phyloP scores from a whole-genome alignment of 2,888 invertebrate genomes.

The Diarsia dahlii region DNA sequence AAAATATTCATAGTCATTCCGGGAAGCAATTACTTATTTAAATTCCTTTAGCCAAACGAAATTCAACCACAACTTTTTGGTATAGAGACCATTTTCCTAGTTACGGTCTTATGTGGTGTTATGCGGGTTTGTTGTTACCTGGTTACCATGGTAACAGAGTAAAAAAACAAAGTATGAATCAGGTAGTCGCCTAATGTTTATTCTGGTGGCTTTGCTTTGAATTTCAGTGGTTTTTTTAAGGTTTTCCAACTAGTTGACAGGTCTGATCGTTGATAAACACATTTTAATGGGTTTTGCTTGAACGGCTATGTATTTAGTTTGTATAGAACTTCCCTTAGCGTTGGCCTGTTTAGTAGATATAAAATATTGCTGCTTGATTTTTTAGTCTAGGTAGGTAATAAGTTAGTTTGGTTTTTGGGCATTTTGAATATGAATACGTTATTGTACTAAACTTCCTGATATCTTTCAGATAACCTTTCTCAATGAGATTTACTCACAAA shows the following conservation, averaged over 20 bases:
- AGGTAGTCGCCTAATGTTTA: conserved; percentile 62
- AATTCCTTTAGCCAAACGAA: conserved; percentile 20
- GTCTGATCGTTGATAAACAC: conserved; percentile 43
- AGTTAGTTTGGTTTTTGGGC: neutral
- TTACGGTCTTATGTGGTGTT: neutral
- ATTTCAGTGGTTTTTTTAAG: conserved; percentile 54
- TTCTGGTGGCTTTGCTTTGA: conserved; percentile 51
- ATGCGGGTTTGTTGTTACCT: conserved; percentile 71
- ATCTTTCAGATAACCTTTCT: neutral
- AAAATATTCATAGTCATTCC: conserved; percentile 48
- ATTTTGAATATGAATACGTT: neutral
- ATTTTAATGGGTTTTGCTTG: conserved; percentile 29
- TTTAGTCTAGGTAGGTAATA: neutral
- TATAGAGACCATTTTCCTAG: conserved; percentile 45
- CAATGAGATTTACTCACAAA: too few relatives aligned
- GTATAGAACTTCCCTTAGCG: neutral
- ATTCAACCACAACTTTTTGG: neutral
- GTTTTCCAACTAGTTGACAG: conserved; percentile 40
- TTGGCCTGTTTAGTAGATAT: neutral
- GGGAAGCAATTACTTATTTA: conserved; percentile 59
- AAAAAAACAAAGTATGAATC: conserved; percentile 67
- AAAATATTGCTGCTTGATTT: neutral
- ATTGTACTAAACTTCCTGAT: too few relatives aligned
- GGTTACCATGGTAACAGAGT: conserved; percentile 75
- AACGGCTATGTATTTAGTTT: neutral